phyloP scores from a whole-genome alignment of 1,140 invertebrate species.

The Alviniconcha marisindica region DNA sequence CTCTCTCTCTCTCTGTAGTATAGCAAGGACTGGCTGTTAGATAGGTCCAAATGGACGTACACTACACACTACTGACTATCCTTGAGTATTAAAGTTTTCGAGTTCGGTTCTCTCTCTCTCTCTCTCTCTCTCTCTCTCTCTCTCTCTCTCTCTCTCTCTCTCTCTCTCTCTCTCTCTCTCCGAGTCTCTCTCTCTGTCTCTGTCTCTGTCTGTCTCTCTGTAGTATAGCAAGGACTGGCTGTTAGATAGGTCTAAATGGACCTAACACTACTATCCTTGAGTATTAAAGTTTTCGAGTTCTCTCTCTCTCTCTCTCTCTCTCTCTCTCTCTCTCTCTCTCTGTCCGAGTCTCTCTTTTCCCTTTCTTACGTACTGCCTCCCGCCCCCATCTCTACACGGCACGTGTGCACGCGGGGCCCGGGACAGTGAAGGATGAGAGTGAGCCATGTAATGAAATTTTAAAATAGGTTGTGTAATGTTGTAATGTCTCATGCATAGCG shows the following conservation, averaged over 20 bases:
- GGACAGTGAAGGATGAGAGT: too few relatives aligned
- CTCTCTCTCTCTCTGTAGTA: neutral
- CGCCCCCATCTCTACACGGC: neutral
- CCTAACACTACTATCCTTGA: too few relatives aligned
- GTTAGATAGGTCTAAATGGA: too few relatives aligned
- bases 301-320: neutral
- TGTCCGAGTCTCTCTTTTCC: neutral
- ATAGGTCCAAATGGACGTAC: too few relatives aligned
- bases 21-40: neutral
- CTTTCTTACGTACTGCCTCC: neutral
- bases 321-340: constrained; percentile 11
- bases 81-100: neutral
- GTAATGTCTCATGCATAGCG: too few relatives aligned
- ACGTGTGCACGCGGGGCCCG: too few relatives aligned
- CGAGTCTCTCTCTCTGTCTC: neutral
- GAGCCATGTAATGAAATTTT: too few relatives aligned
- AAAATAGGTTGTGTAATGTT: too few relatives aligned
- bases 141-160: neutral
- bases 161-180: constrained; percentile 10
- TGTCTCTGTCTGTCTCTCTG: neutral
- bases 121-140: neutral
- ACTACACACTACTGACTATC: too few relatives aligned
- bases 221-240: too few relatives aligned
- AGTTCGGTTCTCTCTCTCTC: neutral
- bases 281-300: neutral